Evolutionary conservation across 2,113 vertebrate genomes (phyloP), one percentile per base, ranked within the genome.

Genomic region (Caloenas nicobarica): DNA sequence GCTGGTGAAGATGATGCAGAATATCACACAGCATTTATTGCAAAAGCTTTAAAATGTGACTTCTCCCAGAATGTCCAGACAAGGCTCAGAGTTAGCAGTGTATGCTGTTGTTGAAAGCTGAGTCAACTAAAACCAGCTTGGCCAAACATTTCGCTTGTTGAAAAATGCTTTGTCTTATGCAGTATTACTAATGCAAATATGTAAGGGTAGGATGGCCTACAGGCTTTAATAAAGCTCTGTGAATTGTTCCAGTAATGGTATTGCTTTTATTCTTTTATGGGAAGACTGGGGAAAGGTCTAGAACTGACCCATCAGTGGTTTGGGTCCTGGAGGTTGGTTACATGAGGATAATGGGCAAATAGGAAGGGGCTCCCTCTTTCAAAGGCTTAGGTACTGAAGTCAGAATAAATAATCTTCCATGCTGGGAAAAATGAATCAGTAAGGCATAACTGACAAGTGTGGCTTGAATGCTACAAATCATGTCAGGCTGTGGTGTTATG

Each of bases 201-300:
- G 54, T 60, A 62, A 72, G 36, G 40, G 50, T 44, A 88, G 26
- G 44, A 26, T 77, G 71, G 50, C 38, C 58, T 58, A 26, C 16
- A 12, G 62, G 48, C n/a, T 51, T 94, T 89, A 95, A 92, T 96
- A 96, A 96, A 96, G 70, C 25, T 81, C 42, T 71, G 14, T 64
- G 60, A 7, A 1, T 38, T 42, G 53, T 77, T 62, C 56, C 58
- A 54, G 70, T 73, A 90, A 17, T 68, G 19, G 6, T 50, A 22
- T 54, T 89, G 40, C 11, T 76, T 89, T 84, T 92, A 16, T 94
- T 83, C 56, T 85, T 87, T 16, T 58, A 0, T 21, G 70, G 57
- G 44, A 79, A 71, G 62, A 48, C 0, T 31, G 34, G 57, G 69
- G 10, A 89, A 72, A 40, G 12, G 28, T 72, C 70, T 91, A 68